phyloP scores from a whole-genome alignment of 1,140 invertebrate genomes.

The Cryptotermes secundus region DNA sequence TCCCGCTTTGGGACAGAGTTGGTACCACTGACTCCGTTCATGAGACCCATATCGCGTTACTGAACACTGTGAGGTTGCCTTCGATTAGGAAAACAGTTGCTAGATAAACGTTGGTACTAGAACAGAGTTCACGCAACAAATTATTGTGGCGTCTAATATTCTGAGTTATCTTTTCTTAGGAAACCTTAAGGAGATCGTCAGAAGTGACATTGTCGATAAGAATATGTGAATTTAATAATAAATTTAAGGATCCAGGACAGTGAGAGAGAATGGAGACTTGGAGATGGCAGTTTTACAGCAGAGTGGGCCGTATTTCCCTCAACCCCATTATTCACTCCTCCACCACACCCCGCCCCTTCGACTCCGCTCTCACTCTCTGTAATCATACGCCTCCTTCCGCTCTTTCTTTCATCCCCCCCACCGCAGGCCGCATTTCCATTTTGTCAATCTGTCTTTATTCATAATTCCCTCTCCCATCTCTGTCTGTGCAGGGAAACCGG shows the following conservation, averaged over 20 bases:
- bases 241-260: not conserved
- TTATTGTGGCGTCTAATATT: too few relatives aligned
- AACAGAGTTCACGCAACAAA: too few relatives aligned
- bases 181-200: not conserved
- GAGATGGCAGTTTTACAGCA: not conserved
- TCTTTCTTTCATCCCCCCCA: not conserved
- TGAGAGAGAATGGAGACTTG: not conserved
- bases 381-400: not conserved
- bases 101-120: too few relatives aligned
- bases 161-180: not conserved
- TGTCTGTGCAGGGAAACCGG: not conserved
- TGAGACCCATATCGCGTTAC: too few relatives aligned
- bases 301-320: not conserved
- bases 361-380: not conserved
- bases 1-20: too few relatives aligned
- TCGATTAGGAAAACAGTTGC: too few relatives aligned
- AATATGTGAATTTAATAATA: not conserved
- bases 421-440: not conserved
- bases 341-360: not conserved
- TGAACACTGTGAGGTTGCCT: too few relatives aligned
- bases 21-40: too few relatives aligned
- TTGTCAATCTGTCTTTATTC: not conserved
- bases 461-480: not conserved
- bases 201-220: not conserved
- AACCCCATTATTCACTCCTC: too few relatives aligned